These are phyloP conservation scores for Steinernema scapterisci DNA, from an alignment of 2,888 invertebrate genomes.

Conservation along the genomic window DNA sequence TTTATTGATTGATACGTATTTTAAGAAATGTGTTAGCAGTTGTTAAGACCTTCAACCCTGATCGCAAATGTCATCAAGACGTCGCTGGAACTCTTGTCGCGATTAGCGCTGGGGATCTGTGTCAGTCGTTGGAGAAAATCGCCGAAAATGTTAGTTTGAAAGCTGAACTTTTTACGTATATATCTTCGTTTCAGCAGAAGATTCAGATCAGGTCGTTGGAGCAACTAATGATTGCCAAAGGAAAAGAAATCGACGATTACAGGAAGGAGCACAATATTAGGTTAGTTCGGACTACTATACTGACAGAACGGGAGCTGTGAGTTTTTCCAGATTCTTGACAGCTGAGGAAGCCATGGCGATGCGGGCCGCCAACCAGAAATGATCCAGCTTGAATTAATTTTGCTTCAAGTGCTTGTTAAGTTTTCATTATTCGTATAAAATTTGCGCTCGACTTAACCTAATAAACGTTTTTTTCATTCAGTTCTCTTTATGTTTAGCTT, in stretches of 20 bases:
- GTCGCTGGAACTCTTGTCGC: background rate
- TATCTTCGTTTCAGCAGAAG: background rate
- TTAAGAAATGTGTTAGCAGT: background rate
- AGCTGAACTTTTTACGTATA: background rate
- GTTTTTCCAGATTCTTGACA: background rate
- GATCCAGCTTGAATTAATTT: too few species aligned
- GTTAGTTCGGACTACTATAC: too few species aligned
- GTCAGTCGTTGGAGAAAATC: background rate
- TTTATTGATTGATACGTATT: background rate
- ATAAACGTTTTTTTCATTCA: too few species aligned
- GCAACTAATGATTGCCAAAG: background rate
- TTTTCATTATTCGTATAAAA: too few species aligned
- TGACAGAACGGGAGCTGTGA: too few species aligned
- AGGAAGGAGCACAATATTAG: slow-evolving; percentile 30
- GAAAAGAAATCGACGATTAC: slow-evolving; percentile 6
- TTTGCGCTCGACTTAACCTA: too few species aligned
- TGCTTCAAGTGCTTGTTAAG: too few species aligned
- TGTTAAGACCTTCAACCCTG: background rate
- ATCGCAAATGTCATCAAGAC: background rate
- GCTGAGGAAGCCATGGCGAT: background rate
- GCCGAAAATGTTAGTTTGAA: background rate
- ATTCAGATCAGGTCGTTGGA: background rate
- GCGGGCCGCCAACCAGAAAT: background rate
- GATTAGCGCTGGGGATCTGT: background rate
- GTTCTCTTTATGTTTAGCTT: too few species aligned